These are phyloP conservation scores for Hybos culiciformis DNA, from an alignment of 2,888 invertebrate genomes.

Conservation along the genomic window DNA sequence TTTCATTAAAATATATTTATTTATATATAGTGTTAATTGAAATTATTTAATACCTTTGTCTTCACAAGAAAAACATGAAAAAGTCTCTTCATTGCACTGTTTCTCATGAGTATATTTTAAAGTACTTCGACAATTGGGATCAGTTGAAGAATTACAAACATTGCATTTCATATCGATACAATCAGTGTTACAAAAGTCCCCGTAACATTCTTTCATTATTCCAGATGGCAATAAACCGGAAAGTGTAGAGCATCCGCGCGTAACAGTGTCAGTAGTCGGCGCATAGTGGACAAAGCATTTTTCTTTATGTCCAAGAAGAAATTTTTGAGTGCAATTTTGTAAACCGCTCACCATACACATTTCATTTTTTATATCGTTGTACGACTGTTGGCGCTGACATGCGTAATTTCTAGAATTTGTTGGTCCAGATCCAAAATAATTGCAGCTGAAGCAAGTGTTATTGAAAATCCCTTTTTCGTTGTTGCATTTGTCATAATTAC, in stretches of 20 bases:
- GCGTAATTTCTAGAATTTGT: constrained; percentile 19
- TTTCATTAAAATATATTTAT: not conserved
- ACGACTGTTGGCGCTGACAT: constrained; percentile 13
- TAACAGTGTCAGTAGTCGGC: constrained; percentile 21
- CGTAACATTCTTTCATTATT: constrained; percentile 21
- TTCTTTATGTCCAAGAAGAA: constrained; percentile 22
- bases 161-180: constrained; percentile 25
- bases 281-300: constrained; percentile 24
- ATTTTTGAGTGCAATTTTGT: constrained; percentile 22
- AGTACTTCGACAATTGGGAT: constrained; percentile 20
- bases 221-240: constrained; percentile 25
- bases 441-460: constrained; percentile 21
- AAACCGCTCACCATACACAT: constrained; percentile 17
- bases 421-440: constrained; percentile 15
- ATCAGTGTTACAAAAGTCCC: constrained; percentile 22
- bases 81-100: constrained; percentile 20
- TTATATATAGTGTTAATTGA: not conserved
- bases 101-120: constrained; percentile 12
- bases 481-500: constrained; percentile 27
- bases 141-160: constrained; percentile 20
- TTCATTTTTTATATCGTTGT: not conserved
- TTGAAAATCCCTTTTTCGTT: constrained; percentile 20
- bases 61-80: constrained; percentile 26
- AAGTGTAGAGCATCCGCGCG: constrained; percentile 25
- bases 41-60: constrained; percentile 16